Evolutionary conservation across 2,888 invertebrate genomes (phyloP).

Genomic region (Galerucella nymphaeae): DNA sequence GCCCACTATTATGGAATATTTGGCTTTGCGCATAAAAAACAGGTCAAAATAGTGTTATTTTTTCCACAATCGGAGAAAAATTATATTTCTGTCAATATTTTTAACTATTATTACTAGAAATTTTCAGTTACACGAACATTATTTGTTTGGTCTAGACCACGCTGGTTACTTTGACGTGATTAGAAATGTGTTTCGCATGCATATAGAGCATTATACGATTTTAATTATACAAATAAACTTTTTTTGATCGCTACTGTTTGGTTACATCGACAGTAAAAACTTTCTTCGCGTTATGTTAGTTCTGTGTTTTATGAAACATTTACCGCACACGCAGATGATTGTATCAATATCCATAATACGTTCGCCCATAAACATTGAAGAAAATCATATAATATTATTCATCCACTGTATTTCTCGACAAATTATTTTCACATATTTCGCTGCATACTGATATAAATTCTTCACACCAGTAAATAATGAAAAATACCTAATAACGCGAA

Average conservation of each 20-base stretch:
- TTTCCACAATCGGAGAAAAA: no score
- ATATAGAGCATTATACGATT: slow-evolving; percentile 39
- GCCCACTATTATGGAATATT: no score
- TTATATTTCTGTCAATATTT: neutral
- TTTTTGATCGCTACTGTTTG: neutral
- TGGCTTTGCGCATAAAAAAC: no score
- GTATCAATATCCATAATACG: neutral
- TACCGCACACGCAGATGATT: neutral
- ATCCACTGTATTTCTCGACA: no score
- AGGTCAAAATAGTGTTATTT: no score
- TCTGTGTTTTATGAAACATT: neutral
- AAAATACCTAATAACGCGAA: no score
- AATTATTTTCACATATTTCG: no score
- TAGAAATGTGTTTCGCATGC: slow-evolving; percentile 37
- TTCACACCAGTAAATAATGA: no score
- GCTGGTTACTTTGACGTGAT: slow-evolving; percentile 25
- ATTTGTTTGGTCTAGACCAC: slow-evolving; percentile 22
- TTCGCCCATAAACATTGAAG: neutral
- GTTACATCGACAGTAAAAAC: neutral
- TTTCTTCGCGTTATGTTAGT: neutral
- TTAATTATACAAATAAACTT: slow-evolving; percentile 35
- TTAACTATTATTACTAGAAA: neutral
- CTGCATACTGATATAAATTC: no score
- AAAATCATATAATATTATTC: neutral
- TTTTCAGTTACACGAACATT: slow-evolving; percentile 19